These are phyloP conservation scores for Drosophila teissieri DNA, from an alignment of 1,140 invertebrate species.

Conservation along the genomic window DNA sequence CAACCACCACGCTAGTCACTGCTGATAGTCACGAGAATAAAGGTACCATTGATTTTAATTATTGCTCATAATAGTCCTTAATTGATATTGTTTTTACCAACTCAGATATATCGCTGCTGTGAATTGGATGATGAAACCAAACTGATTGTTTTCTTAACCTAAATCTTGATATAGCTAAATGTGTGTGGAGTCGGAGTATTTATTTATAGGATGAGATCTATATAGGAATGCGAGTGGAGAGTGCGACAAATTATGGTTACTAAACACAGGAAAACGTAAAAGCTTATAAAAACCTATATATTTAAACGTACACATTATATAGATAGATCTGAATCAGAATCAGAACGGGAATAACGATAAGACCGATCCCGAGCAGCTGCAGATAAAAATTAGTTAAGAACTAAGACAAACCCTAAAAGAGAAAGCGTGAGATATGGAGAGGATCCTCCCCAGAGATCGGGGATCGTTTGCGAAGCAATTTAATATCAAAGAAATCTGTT, in stretches of 20 bases:
- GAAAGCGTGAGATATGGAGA: constrained; percentile 9
- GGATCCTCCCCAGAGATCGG: constrained; percentile 24
- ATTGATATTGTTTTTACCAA: neutral
- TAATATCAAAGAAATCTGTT: constrained; percentile 63
- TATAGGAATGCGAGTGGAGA: constrained; percentile 43
- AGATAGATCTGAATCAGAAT: constrained; percentile 51
- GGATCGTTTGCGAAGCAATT: constrained; percentile 68
- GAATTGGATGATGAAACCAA: constrained; percentile 75
- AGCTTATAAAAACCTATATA: constrained; percentile 74
- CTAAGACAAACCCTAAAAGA: constrained; percentile 65
- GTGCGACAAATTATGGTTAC: constrained; percentile 83
- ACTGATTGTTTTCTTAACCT: constrained; percentile 73
- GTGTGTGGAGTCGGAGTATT: constrained; percentile 76
- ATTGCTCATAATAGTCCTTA: neutral
- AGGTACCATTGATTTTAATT: constrained; percentile 49
- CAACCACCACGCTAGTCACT: constrained; percentile 84
- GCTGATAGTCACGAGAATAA: constrained; percentile 85
- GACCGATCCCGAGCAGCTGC: constrained; percentile 36
- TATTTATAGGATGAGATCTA: constrained; percentile 74
- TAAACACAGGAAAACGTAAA: constrained; percentile 74
- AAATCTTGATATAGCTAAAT: constrained; percentile 80
- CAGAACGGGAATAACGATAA: constrained; percentile 14
- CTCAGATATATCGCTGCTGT: constrained; percentile 84
- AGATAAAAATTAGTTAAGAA: constrained; percentile 77
- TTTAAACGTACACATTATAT: constrained; percentile 55